phyloP scores from a whole-genome alignment of 2,888 invertebrate genomes.

The Steinernema carpocapsae region DNA sequence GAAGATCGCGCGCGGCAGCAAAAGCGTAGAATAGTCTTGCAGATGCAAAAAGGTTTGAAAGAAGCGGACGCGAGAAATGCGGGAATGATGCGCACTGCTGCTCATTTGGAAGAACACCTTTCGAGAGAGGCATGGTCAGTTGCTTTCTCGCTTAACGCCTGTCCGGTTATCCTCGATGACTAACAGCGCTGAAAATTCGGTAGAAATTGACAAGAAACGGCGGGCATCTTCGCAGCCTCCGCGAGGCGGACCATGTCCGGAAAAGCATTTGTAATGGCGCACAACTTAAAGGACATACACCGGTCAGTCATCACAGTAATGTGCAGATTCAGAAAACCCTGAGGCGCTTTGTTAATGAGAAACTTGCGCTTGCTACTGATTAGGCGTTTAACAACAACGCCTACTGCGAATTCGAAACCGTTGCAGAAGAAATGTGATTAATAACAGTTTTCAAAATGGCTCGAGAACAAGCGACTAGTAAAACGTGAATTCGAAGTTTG shows the following conservation, averaged over 20 bases:
- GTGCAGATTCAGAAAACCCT: slow-evolving; percentile 30
- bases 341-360: slow-evolving; percentile 19
- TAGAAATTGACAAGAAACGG: neutral
- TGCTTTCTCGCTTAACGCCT: neutral
- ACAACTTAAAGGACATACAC: neutral
- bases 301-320: slow-evolving; percentile 10
- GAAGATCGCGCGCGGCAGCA: slow-evolving; percentile 24
- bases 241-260: slow-evolving; percentile 1
- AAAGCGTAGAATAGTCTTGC: neutral
- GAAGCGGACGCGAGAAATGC: slow-evolving; percentile 20
- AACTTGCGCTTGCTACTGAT: slow-evolving; percentile 33
- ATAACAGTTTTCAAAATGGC: neutral
- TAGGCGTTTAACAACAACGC: slow-evolving; percentile 35
- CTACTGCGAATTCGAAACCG: slow-evolving; percentile 8
- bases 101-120: slow-evolving; percentile 25
- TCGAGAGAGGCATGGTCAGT: neutral
- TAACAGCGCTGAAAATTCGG: slow-evolving; percentile 25
- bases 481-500: neutral
- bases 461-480: neutral
- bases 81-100: slow-evolving; percentile 9
- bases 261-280: neutral
- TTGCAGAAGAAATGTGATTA: slow-evolving; percentile 22
- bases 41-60: slow-evolving; percentile 25
- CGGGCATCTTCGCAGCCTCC: neutral
- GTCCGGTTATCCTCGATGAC: slow-evolving; percentile 18